Evolutionary conservation across 2,888 invertebrate species (phyloP).

Genomic region (Anagyrus pseudococci): DNA sequence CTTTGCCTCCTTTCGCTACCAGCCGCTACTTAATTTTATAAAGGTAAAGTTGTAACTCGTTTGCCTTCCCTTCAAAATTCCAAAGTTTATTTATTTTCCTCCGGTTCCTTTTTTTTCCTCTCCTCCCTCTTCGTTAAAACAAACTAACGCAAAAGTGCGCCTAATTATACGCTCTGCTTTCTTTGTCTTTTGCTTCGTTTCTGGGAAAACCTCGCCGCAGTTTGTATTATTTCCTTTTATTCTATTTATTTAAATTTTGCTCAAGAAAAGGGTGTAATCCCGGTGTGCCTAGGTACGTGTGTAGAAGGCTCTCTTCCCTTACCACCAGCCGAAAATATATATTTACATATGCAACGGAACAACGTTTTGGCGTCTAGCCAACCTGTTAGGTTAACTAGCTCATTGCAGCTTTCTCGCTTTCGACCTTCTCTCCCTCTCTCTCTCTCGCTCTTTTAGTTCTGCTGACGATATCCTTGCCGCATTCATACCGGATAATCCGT

Average conservation of each 20-base stretch:
- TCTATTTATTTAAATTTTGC: background rate
- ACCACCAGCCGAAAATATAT: constrained; percentile 29
- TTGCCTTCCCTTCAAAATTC: too few relatives aligned
- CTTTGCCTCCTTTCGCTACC: background rate
- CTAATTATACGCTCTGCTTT: too few relatives aligned
- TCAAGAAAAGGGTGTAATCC: too few relatives aligned
- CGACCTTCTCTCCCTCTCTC: constrained; percentile 9
- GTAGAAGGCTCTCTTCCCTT: too few relatives aligned
- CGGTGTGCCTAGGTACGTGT: too few relatives aligned
- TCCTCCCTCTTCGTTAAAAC: constrained; percentile 30
- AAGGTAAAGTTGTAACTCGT: too few relatives aligned
- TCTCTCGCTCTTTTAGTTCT: background rate
- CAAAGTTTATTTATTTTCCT: too few relatives aligned
- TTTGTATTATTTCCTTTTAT: background rate
- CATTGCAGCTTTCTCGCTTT: constrained; percentile 42
- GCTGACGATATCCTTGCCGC: background rate
- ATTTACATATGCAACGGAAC: constrained; percentile 51
- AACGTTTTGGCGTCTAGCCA: constrained; percentile 50
- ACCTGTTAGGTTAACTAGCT: constrained; percentile 56
- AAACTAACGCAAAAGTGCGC: constrained; percentile 20
- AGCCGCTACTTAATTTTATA: too few relatives aligned
- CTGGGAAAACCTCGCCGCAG: too few relatives aligned
- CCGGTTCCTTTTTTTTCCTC: constrained; percentile 9
- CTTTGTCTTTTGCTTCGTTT: too few relatives aligned
- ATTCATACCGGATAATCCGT: constrained; percentile 51